Base-by-base conservation (phyloP, 2,888 invertebrate species). In the Plebejus argus region DNA sequence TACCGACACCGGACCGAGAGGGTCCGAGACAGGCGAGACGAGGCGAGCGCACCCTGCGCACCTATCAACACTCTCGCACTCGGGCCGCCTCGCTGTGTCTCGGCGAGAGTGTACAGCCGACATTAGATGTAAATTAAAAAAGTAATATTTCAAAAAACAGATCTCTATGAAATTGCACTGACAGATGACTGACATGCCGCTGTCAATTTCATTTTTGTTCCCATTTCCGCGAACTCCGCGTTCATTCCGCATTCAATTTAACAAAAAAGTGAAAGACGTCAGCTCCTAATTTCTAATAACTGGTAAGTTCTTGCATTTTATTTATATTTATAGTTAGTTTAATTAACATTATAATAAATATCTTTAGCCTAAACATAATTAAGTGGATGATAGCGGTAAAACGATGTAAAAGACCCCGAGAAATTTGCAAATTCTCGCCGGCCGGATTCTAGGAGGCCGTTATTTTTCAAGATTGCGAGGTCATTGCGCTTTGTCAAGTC, bases 401-500 rank as follows among this genome's bases (percentile, higher is more conserved):
- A 23, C 23, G 12, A 18, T 74, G 28, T 28, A 23, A 53, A 53
- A 53, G 10, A 74, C 18, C 23, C 23, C 18, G 18, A 74, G 28
- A 74, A 23, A 49, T 23, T 28, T 53, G 53, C 49, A 81, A 82
- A 80, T 80, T 80, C 80, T 80, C 71, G 79, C 82, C 82, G 81
- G 83, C 82, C 80, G 82, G 81, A 80, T 79, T 77, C 70, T 80
- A 79, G 78, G 77, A 82, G 83, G 91, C 93, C 93, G 93, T 93
- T 93, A 93, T 90, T 92, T 92, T 93, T 92, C 87, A 91, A 92
- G 88, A 91, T 91, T 87, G 85, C 86, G 83, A 87, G 93, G 93
- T 93, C 93, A 93, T 87, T 90, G 93, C 82, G 91, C 93, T 86
- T 83, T 81, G 85, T 80, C 82, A 82, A 82, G 82, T 83, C 80